Conservation (phyloP, 1,140 invertebrate genomes). For the Drosophila erecta region DNA sequence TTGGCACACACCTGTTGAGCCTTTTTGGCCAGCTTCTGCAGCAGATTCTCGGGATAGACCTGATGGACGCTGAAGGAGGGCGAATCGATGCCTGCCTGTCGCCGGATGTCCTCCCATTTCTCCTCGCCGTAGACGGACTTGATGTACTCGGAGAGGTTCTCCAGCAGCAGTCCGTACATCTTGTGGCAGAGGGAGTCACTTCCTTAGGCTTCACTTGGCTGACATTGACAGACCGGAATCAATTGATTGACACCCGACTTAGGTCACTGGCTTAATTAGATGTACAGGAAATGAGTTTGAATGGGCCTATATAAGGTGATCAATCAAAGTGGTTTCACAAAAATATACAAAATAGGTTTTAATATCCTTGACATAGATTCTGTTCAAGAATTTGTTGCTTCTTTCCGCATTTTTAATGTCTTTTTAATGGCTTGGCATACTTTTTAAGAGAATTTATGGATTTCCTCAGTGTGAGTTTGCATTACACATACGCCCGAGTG, state of each 20-base stretch:
- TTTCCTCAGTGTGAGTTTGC: conserved; percentile 13
- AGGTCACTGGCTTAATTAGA: conserved; percentile 12
- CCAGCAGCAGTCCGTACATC: conserved; percentile 97
- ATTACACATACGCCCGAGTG: conserved; percentile 38
- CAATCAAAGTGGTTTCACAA: background rate
- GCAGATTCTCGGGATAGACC: conserved; percentile 95
- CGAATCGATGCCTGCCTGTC: conserved; percentile 92
- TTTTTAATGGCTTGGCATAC: conserved; percentile 19
- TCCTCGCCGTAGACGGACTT: conserved; percentile 95
- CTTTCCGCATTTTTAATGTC: conserved; percentile 11
- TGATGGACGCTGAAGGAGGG: conserved; percentile 96
- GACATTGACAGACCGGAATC: conserved; percentile 27
- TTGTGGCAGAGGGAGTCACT: conserved; percentile 61
- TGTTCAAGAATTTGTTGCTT: background rate
- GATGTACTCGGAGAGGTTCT: conserved; percentile 96
- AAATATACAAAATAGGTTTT: background rate
- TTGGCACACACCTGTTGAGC: conserved; percentile 89
- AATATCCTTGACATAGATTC: conserved; percentile 30
- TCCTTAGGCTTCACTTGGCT: conserved; percentile 24
- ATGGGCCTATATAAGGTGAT: background rate
- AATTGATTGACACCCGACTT: conserved; percentile 15
- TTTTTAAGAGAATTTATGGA: conserved; percentile 18
- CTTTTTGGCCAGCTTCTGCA: conserved; percentile 92
- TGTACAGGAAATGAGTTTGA: background rate
- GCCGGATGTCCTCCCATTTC: conserved; percentile 94